These are phyloP conservation scores for Scaptomyza montana DNA, from an alignment of 1,140 invertebrate genomes.

Conservation along the genomic window DNA sequence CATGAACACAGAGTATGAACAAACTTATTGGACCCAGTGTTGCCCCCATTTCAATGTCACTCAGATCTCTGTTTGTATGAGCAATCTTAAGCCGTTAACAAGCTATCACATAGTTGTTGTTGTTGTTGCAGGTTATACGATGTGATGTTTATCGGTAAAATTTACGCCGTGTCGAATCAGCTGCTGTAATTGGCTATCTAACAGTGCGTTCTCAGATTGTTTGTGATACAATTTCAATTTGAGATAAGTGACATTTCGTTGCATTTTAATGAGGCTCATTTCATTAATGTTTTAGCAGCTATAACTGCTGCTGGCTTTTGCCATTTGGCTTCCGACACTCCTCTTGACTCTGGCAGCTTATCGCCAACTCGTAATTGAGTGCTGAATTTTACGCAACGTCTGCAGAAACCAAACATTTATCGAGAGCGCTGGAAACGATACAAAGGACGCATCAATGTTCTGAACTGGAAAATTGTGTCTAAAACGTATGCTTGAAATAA, in stretches of 20 bases:
- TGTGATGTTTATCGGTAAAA: constrained; percentile 63
- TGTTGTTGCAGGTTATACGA: constrained; percentile 29
- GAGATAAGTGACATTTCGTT: constrained; percentile 82
- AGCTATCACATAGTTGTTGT: constrained; percentile 61
- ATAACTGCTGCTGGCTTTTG: constrained; percentile 28
- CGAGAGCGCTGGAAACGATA: background rate
- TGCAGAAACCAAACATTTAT: constrained; percentile 34
- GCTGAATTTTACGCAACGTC: constrained; percentile 75
- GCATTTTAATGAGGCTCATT: constrained; percentile 81
- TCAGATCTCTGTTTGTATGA: constrained; percentile 38
- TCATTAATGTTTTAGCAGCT: constrained; percentile 41
- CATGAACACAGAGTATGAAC: constrained; percentile 2
- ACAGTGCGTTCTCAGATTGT: constrained; percentile 62
- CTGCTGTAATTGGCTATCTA: constrained; percentile 59
- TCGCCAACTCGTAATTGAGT: constrained; percentile 70
- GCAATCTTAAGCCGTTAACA: constrained; percentile 69
- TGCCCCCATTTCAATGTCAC: constrained; percentile 29
- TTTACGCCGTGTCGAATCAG: constrained; percentile 61
- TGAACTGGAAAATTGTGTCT: constrained; percentile 54
- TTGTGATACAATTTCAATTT: constrained; percentile 77
- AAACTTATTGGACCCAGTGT: background rate
- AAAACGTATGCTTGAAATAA: constrained; percentile 79
- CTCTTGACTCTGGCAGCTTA: constrained; percentile 48
- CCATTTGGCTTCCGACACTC: background rate
- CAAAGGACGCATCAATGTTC: constrained; percentile 44